Evolutionary conservation across 2,113 vertebrate genomes (phyloP), one percentile per base, ranked within the genome.

Genomic region (Ifrita kowaldi): DNA sequence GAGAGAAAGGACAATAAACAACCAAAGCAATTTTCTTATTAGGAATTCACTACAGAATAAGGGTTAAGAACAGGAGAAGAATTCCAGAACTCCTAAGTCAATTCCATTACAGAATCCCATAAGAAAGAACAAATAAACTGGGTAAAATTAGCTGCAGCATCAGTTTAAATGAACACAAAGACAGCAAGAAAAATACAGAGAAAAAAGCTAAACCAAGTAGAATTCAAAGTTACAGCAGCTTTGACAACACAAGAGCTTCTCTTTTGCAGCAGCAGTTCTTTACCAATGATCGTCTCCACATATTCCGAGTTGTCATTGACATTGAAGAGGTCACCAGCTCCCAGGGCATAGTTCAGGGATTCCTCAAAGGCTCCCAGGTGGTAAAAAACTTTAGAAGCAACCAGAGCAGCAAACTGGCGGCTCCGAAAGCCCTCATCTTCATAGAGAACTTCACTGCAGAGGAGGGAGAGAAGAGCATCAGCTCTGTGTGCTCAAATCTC

Each of bases 331-430:
- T 99, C 99, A 83, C 99, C 99, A 76, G 99, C 99, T 92, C 99
- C 99, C 78, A 99, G 97, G 46, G 99, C 99, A 67, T 99, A 99
- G 96, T 99, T 99, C 89, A 99, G 97, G 4, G 99, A 99, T 64
- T 99, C 99, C 92, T 99, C 99, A 98, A 99, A 99, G 57, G 99
- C 99, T 64, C 99, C 99, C 20, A 99, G 98, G 89, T 99, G 99
- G 95, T 99, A 99, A 96, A 99, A 99, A 65, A 99, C 99, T 97
- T 99, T 99, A 24, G 99, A 99, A 47, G 99, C 99, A 97, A 99
- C 99, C 37, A 99, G 97, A 22, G 99, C 99, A 33, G 99, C 99
- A 98, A 99, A 99, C 81, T 98, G 98, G 74, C 99, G 98, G 97
- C 99, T 99, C 56, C 98, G 98, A 96, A 99, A 99, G 8, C 99